Base-by-base conservation (phyloP, 2,797 vertebrate genomes). In the Rallus crepitans region DNA sequence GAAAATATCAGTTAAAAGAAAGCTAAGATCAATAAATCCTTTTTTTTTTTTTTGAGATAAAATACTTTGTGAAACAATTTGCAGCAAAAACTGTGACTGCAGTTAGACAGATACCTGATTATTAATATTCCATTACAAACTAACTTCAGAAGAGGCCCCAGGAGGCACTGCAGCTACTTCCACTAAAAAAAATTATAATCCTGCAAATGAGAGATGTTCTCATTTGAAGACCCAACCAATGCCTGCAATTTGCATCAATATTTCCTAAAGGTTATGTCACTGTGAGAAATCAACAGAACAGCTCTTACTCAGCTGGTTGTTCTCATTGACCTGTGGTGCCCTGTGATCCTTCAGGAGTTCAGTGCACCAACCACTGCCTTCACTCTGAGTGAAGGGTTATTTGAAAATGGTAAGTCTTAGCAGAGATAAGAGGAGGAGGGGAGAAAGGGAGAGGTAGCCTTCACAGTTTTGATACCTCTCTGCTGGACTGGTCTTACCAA, bases 261-360 rank as follows among this genome's bases (percentile, higher is more conserved):
- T 92, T 95, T 90, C 27, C 83, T 81, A 52, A 79, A 90, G 63
- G 39, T 90, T 90, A 63, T n/a, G 50, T 12, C 45, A 47, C 39
- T 80, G 35, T 64, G 40, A 88, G 63, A 91, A 88, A 84, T n/a
- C 47, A 90, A n/a, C 23, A 84, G 61, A 95, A 87, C 47, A 84
- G 31, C 47, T 90, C 35, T 40, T 30, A 8, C 59, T 82, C 83
- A 55, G 20, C 33, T 76, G 30, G 47, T 78, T 72, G 21, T 79
- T 90, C 69, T 30, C 63, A 35, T 25, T 57, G 61, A 72, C 69
- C 20, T 82, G 17, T 60, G 72, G n/a, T 87, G 31, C 18, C 27
- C 72, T 56, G 47, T 92, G 82, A 65, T 65, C 31, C 63, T 92
- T 8, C n/a, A 69, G 55, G 59, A 87, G 37, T 64, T 73, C 69